Percentiles rank a stretch among this genome's conserved stretches.
phyloP scores from a whole-genome alignment of 2,888 invertebrate species.

The Agrochola lota region DNA sequence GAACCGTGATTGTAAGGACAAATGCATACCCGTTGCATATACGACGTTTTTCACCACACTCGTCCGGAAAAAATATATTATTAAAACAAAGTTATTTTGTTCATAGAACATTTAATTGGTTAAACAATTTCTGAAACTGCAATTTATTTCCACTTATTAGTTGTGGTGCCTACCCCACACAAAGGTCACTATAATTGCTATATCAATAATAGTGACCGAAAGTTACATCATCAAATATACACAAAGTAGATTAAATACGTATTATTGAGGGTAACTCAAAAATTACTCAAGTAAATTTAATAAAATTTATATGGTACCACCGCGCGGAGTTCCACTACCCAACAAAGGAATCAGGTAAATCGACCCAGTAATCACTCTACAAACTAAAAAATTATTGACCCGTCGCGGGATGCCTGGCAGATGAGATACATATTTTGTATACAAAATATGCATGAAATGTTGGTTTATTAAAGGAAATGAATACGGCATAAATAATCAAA shows the following conservation, averaged over 20 bases:
- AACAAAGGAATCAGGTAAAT: neutral
- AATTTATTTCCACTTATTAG: neutral
- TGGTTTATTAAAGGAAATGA: too few species aligned
- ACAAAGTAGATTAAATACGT: neutral
- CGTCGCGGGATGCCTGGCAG: too few species aligned
- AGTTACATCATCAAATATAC: neutral
- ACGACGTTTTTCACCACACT: neutral
- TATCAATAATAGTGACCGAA: neutral
- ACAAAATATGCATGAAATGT: too few species aligned
- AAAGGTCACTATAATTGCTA: neutral
- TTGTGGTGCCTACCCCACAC: neutral
- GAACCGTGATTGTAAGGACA: neutral
- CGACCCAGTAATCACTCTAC: neutral
- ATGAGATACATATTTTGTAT: too few species aligned
- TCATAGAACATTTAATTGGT: constrained; percentile 6
- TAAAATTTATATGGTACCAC: neutral
- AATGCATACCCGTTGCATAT: neutral
- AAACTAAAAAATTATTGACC: too few species aligned
- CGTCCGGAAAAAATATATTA: neutral
- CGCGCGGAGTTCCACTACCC: neutral
- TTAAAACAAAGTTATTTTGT: neutral
- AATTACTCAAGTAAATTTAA: neutral
- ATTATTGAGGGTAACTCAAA: neutral
- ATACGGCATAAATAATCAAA: too few species aligned
- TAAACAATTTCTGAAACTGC: neutral